Evolutionary conservation across 1,140 invertebrate species (phyloP).

Genomic region (Belonocnema kinseyi): DNA sequence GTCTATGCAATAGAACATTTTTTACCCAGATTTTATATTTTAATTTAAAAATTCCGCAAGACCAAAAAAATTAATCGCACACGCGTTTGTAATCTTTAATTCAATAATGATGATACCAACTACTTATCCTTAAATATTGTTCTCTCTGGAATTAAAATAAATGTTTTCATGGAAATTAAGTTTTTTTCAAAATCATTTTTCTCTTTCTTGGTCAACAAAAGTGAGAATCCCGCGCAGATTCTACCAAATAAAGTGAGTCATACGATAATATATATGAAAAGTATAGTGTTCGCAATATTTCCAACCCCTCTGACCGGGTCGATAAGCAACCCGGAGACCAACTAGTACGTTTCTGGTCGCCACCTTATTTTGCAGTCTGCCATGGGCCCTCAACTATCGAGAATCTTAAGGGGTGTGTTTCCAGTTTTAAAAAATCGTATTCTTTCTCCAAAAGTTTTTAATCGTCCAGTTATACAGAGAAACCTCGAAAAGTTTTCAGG

Average conservation of each 20-base stretch:
- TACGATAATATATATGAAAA: not conserved
- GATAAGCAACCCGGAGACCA: slow-evolving; percentile 61
- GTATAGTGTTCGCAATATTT: not conserved
- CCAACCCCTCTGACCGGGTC: slow-evolving; percentile 47
- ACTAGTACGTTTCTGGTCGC: slow-evolving; percentile 38
- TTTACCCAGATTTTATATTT: too few species aligned
- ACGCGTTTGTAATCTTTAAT: too few species aligned
- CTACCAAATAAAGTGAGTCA: not conserved
- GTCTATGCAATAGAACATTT: too few species aligned
- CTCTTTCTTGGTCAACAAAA: not conserved
- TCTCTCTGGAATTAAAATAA: too few species aligned
- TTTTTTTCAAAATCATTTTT: too few species aligned
- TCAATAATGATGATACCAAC: too few species aligned
- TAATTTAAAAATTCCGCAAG: too few species aligned
- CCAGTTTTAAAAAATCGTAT: slow-evolving; percentile 42
- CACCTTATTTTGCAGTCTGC: slow-evolving; percentile 64
- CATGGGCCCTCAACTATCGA: slow-evolving; percentile 71
- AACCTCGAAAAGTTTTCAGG: not conserved
- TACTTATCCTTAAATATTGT: too few species aligned
- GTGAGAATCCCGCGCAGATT: not conserved
- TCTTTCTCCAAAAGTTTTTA: slow-evolving; percentile 7
- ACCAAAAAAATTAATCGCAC: too few species aligned
- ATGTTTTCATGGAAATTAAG: too few species aligned
- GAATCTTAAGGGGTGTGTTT: slow-evolving; percentile 47
- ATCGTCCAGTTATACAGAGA: not conserved